Evolutionary conservation across 2,888 invertebrate genomes (phyloP).

Genomic region (Lycia hirtaria): DNA sequence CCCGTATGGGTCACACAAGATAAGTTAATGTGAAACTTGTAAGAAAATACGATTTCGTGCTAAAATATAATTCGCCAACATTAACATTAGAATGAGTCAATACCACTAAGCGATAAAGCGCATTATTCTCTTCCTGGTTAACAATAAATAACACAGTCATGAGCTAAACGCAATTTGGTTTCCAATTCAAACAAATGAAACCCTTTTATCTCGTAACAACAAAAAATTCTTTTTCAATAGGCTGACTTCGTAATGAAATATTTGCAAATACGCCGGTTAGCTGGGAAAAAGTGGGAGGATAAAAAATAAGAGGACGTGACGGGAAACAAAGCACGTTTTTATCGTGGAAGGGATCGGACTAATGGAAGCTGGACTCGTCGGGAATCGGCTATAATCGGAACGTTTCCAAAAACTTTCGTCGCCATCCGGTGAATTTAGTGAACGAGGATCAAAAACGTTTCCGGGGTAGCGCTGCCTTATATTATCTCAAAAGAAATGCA

Average conservation of each 20-base stretch:
- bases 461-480: conserved; percentile 18
- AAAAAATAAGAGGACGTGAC: conserved; percentile 78
- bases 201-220: conserved; percentile 65
- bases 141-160: conserved; percentile 62
- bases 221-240: conserved; percentile 67
- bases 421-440: conserved; percentile 31
- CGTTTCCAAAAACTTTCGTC: conserved; percentile 48
- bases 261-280: conserved; percentile 69
- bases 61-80: conserved; percentile 15
- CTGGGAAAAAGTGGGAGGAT: conserved; percentile 61
- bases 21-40: too few relatives aligned
- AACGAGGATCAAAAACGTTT: conserved; percentile 41
- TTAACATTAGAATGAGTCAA: conserved; percentile 44
- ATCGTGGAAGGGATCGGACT: conserved; percentile 73
- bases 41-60: too few relatives aligned
- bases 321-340: conserved; percentile 78
- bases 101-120: conserved; percentile 50
- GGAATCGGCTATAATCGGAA: conserved; percentile 54
- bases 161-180: conserved; percentile 63
- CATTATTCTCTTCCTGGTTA: conserved; percentile 50
- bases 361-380: conserved; percentile 66
- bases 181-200: conserved; percentile 67
- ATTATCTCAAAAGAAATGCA: conserved; percentile 26
- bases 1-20: neutral
- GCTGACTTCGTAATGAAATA: conserved; percentile 70